phyloP scores from a whole-genome alignment of 2,888 invertebrate genomes.

The Thymelicus acteon region DNA sequence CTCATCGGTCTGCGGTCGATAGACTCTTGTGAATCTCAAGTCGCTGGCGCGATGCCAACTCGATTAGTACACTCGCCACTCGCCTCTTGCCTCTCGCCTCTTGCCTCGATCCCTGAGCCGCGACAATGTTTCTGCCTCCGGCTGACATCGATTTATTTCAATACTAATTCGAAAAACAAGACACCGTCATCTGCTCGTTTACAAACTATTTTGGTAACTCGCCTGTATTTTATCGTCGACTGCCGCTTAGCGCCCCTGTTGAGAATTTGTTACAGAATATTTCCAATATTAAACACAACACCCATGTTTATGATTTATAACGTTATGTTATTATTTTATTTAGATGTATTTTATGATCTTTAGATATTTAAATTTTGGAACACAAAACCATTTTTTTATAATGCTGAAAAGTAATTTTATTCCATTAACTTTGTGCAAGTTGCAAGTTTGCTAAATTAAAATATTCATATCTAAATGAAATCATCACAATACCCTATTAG shows the following conservation, averaged over 20 bases:
- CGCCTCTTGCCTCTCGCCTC: slow-evolving; percentile 53
- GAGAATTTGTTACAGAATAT: slow-evolving; percentile 55
- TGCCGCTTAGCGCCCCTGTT: not conserved
- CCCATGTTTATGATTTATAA: slow-evolving; percentile 48
- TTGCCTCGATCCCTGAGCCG: slow-evolving; percentile 11
- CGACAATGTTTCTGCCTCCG: slow-evolving; percentile 56
- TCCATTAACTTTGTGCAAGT: not conserved
- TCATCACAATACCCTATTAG: slow-evolving; percentile 9
- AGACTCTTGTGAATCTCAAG: slow-evolving; percentile 61
- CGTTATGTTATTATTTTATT: no score
- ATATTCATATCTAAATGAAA: not conserved
- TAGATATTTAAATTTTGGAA: no score
- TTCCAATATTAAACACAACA: slow-evolving; percentile 55
- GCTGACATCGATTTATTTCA: slow-evolving; percentile 55
- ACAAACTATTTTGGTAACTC: slow-evolving; percentile 21
- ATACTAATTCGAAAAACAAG: slow-evolving; percentile 37
- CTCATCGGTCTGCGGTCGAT: slow-evolving; percentile 70
- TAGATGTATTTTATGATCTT: no score
- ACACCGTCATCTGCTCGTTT: slow-evolving; percentile 27
- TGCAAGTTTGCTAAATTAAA: not conserved
- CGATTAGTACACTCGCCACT: slow-evolving; percentile 63
- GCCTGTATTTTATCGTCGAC: slow-evolving; percentile 24
- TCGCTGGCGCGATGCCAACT: slow-evolving; percentile 70
- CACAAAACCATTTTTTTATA: no score
- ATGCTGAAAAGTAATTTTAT: not conserved